Base-by-base conservation (phyloP, 1,140 invertebrate genomes). In the Babylonia areolata region DNA sequence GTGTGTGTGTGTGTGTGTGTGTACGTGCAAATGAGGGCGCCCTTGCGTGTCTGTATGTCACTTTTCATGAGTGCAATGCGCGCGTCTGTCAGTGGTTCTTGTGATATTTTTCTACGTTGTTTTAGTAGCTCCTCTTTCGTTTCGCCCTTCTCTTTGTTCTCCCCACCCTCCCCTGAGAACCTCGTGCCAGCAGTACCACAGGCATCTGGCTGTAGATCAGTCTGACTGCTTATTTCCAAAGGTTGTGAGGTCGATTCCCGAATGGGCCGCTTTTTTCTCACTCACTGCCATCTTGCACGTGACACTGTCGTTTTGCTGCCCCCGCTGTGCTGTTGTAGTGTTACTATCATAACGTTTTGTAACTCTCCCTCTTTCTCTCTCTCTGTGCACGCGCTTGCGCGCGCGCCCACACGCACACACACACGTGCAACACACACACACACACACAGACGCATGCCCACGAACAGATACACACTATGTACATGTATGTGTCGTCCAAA, bases 1-100 rank as follows among this genome's bases (percentile, higher is more conserved):
- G n/a, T 35, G 71, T 73, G 71, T 73, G 33, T 73, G 71, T 73
- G 71, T 73, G 71, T 73, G n/a, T 17, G 71, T 46, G 71, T 35
- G 71, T 73, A 31, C 31, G 71, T 73, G 71, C 31, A n/a, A n/a
- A n/a, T n/a, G n/a, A n/a, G n/a, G n/a, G n/a, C n/a, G n/a, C n/a
- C n/a, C n/a, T n/a, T 46, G 42, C 15, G 42, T 46, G 42, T 46
- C 5, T 73, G 71, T 73, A 17, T 73, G 71, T 73, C n/a, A 33
- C n/a, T 73, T 2, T 35, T 23, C 35, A 31, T 73, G 33, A 33
- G 71, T 73, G n/a, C 35, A 31, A 31, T 73, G 71, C 31, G 71
- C 35, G 71, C 35, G 71, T 73, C n/a, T 73, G 71, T 73, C 6
- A 33, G 71, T 73, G 71, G 31, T 23, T 73, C n/a, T 35, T 23